Percentiles rank a stretch among this genome's conserved stretches.
Evolutionary conservation across 2,113 vertebrate genomes (phyloP).

Genomic region (Rostratula benghalensis): DNA sequence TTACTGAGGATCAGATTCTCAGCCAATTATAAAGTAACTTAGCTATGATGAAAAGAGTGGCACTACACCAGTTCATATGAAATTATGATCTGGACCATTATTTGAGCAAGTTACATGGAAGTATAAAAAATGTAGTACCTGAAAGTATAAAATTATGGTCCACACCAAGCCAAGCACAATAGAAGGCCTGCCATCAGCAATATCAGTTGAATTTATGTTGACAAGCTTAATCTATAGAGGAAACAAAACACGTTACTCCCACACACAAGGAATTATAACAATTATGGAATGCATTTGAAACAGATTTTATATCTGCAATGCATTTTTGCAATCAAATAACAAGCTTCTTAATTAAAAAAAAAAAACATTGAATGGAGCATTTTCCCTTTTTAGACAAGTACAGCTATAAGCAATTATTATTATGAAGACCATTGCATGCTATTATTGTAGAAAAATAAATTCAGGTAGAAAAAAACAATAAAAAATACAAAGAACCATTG

Average conservation of each 20-base stretch:
- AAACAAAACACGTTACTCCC: constrained; percentile 31
- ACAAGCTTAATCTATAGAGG: constrained; percentile 91
- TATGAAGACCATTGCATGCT: not conserved
- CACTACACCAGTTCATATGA: not conserved
- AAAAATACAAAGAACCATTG: constrained; percentile 39
- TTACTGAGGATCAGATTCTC: not conserved
- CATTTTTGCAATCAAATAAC: not conserved
- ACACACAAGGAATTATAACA: not conserved
- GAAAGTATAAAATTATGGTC: constrained; percentile 98
- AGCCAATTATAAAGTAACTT: not conserved
- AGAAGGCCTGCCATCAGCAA: constrained; percentile 92
- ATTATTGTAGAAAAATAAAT: not conserved
- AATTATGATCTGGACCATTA: not conserved
- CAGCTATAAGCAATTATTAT: not conserved
- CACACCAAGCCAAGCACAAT: constrained; percentile 95
- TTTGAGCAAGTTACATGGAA: not conserved
- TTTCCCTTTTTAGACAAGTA: not conserved
- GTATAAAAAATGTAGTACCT: constrained; percentile 76
- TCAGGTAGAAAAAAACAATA: not conserved
- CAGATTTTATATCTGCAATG: not conserved
- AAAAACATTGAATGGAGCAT: not conserved
- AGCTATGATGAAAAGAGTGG: not conserved
- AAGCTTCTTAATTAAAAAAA: not conserved
- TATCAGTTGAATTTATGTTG: constrained; percentile 98
- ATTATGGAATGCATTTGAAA: not conserved